Evolutionary conservation across 2,888 invertebrate species (phyloP).

Genomic region (Cheiracanthium punctorium): DNA sequence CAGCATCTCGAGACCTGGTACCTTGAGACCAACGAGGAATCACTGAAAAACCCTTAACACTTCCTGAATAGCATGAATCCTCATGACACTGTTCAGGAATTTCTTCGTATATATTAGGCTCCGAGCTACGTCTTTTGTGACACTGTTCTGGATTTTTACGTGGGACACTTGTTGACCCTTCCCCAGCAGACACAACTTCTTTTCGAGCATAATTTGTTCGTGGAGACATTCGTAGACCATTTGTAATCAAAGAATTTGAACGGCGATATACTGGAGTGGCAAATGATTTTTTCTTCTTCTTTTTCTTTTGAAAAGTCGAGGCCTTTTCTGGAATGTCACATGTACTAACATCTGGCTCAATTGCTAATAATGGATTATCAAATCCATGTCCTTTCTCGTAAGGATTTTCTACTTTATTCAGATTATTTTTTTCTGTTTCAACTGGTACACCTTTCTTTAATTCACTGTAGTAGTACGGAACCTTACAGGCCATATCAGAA

Average conservation of each 20-base stretch:
- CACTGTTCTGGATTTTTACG: constrained; percentile 47
- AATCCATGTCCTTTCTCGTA: constrained; percentile 69
- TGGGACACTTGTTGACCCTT: constrained; percentile 26
- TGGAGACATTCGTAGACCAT: constrained; percentile 70
- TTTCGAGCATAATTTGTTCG: constrained; percentile 54
- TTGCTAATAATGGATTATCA: constrained; percentile 71
- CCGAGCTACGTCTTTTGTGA: constrained; percentile 69
- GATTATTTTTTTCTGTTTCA: constrained; percentile 56
- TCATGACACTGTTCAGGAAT: constrained; percentile 66
- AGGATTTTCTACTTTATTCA: constrained; percentile 57
- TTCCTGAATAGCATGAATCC: constrained; percentile 67
- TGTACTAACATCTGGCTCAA: constrained; percentile 72
- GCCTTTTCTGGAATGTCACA: constrained; percentile 60
- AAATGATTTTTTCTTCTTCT: constrained; percentile 68
- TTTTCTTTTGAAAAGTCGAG: constrained; percentile 64
- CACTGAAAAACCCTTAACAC: constrained; percentile 56
- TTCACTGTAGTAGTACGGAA: constrained; percentile 73
- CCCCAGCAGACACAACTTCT: constrained; percentile 51
- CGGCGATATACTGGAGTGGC: constrained; percentile 69
- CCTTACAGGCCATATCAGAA: constrained; percentile 70
- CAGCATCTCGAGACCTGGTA: constrained; percentile 28
- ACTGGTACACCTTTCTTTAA: constrained; percentile 66
- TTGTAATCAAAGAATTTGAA: constrained; percentile 71
- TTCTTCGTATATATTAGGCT: constrained; percentile 72
- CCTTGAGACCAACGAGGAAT: constrained; percentile 49